Evolutionary conservation across 2,113 vertebrate species (phyloP).

Genomic region (Pelmatolapia mariae): DNA sequence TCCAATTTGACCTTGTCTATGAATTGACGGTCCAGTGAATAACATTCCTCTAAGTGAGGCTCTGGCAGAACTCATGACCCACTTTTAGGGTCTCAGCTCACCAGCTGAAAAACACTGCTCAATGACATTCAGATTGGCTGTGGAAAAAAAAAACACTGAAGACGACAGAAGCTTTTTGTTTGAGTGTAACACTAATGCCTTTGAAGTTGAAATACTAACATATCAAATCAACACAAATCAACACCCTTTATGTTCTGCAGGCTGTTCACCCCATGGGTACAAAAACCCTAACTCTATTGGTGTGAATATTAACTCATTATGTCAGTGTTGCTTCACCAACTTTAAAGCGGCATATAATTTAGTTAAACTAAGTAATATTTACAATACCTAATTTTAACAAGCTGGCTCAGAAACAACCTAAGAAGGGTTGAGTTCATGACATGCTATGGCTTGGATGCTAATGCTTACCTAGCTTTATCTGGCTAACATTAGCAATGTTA

Average conservation of each 20-base stretch:
- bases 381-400: background rate
- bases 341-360: background rate
- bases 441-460: background rate
- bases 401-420: background rate
- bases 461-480: background rate
- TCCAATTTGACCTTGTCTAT: constrained; percentile 58
- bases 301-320: background rate
- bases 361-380: background rate
- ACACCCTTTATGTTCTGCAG: background rate
- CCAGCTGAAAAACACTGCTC: constrained; percentile 22
- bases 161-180: background rate
- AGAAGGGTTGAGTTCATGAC: background rate
- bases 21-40: constrained; percentile 33
- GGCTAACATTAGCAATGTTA: background rate
- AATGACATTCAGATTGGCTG: background rate
- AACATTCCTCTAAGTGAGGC: constrained; percentile 17
- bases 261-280: background rate
- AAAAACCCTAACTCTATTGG: background rate
- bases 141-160: background rate
- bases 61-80: constrained; percentile 48
- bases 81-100: constrained; percentile 37
- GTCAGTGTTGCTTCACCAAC: background rate
- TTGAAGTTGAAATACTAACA: background rate
- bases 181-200: background rate
- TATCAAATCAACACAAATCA: background rate